Evolutionary conservation across 1,140 invertebrate species (phyloP), one percentile per base, ranked within the genome.

Genomic region (Marisa cornuarietis): DNA sequence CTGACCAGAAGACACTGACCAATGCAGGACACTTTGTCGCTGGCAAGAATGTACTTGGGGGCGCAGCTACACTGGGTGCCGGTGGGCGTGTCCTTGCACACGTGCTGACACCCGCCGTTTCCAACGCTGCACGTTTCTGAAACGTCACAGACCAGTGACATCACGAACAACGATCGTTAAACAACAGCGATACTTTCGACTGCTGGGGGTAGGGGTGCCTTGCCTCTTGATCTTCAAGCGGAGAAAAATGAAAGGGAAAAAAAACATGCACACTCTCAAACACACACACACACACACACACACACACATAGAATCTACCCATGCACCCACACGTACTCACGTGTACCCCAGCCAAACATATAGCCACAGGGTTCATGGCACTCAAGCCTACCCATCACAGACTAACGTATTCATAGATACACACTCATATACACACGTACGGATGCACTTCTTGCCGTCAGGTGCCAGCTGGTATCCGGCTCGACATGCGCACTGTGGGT

Each of bases 1-100:
- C 31, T 42, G 31, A 42, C 31, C 31, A 42, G 3, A 6, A 4
- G 31, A 42, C 22, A 87, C 83, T 87, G 86, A 88, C 89, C 88
- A 71, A 83, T 86, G 72, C 91, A 90, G 85, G 94, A 95, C 51
- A 87, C 87, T 42, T 92, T 92, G 87, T 95, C 93, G 18, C 88
- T 75, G 20, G 92, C 90, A 78, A 95, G 91, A 85, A 92, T 90
- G 83, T 94, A 94, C 78, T 94, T 93, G 1, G 90, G 88, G 42
- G 93, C 92, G 87, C 94, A 95, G 73, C 91, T 92, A 85, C 95
- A 95, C 72, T 89, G 85, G 81, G 94, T 94, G 58, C 93, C 92
- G 24, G 93, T 93, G 51, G 85, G 89, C 42, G 92, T 92, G 89
- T 95, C 95, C 75, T 90, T 88, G 87, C 95, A 96, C 24, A 89